Base-by-base conservation (phyloP, 2,113 vertebrate genomes). In the Dasyprocta punctata region DNA sequence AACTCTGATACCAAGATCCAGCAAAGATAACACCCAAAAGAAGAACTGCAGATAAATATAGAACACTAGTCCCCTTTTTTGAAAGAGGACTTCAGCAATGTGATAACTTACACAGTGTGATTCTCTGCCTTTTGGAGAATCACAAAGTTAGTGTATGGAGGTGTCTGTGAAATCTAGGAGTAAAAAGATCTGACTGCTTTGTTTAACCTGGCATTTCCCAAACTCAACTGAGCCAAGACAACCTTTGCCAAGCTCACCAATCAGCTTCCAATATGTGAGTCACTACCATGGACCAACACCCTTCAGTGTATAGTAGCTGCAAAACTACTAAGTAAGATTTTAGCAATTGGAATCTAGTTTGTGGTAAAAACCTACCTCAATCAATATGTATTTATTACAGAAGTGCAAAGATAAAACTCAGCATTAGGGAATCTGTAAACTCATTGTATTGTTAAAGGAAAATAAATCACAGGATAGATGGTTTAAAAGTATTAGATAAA, bases 401-500 rank as follows among this genome's bases (percentile, higher is more conserved):
- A 87, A 96, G 30, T 60, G 2, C n/a, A 95, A 92, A 61, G 33
- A 67, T 16, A 63, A 78, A 83, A 88, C 58, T 89, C 73, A 83
- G 38, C 56, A 49, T 91, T 85, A 85, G 22, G 33, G 73, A 90
- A 81, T 82, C 3, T 77, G 12, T 78, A 63, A 96, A 88, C 69
- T 58, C n/a, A 81, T 12, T 81, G 17, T 19, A 92, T 33, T 89
- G 41, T 91, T 96, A 92, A 86, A 93, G 81, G 56, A 87, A 95
- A 95, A 87, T 52, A 83, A 84, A 86, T 85, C 58, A 52, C 1
- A 75, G 63, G 14, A 90, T 30, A 86, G 63, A 87, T 80, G 10
- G 17, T 96, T 71, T 84, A 44, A 63, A 97, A 89, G 44, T 63
- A 96, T 69, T 82, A 85, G 26, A 52, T 92, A 86, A 89, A 89